These are phyloP conservation scores for Perdix hodgsoniae DNA, from an alignment of 2,797 vertebrate species.

Conservation along the genomic window DNA sequence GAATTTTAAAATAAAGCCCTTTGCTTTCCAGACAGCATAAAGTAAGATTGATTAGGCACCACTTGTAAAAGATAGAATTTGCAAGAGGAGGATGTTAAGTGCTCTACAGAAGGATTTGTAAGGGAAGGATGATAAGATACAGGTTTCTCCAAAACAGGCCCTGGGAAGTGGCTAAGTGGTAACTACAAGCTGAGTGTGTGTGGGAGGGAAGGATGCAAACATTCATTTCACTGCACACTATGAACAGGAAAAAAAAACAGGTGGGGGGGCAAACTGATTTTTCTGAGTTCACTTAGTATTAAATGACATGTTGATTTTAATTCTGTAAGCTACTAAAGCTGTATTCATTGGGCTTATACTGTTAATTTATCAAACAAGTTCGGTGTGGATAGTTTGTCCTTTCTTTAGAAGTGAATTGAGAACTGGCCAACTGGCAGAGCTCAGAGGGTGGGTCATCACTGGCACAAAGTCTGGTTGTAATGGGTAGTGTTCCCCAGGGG, in stretches of 20 bases:
- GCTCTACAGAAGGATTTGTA: constrained; percentile 30
- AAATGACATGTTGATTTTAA: not conserved
- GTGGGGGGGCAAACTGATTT: not conserved
- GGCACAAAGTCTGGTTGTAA: no score
- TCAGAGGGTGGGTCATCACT: no score
- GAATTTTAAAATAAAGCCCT: not conserved
- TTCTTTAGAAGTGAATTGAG: not conserved
- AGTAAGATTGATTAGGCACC: constrained; percentile 8
- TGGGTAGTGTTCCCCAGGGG: no score
- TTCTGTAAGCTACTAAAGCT: not conserved
- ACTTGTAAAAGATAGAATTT: constrained; percentile 28
- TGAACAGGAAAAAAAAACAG: not conserved
- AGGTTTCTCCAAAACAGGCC: constrained; percentile 31
- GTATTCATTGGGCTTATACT: not conserved
- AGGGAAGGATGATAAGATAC: constrained; percentile 45
- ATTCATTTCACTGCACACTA: not conserved
- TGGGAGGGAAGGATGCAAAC: constrained; percentile 34
- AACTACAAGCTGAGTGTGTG: not conserved
- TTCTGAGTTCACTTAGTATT: not conserved
- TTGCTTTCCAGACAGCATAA: not conserved
- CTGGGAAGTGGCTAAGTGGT: constrained; percentile 48
- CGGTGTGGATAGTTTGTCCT: not conserved
- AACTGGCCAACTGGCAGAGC: no score
- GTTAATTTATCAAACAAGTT: not conserved
- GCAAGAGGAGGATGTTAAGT: constrained; percentile 8